Percentiles rank a stretch among this genome's conserved stretches.
Conservation (phyloP, 2,113 vertebrate genomes). For the Grammomys surdaster region DNA sequence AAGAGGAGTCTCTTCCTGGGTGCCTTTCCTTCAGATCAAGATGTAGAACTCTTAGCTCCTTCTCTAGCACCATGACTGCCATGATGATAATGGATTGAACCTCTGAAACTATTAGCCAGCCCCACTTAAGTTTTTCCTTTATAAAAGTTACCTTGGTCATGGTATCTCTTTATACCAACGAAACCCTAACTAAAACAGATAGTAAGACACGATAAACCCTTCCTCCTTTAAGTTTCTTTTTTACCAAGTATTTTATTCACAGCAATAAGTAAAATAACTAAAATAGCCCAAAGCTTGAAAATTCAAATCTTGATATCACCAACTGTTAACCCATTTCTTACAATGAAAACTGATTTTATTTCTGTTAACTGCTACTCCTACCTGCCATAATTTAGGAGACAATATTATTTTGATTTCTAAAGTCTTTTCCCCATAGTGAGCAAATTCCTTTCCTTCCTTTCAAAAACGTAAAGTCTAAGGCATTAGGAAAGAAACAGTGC, state of each 20-base stretch:
- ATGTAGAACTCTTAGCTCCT: too few relatives aligned
- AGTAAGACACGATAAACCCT: background rate
- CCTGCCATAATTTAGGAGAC: conserved; percentile 66
- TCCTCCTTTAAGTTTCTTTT: background rate
- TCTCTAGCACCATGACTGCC: too few relatives aligned
- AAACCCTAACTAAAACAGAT: too few relatives aligned
- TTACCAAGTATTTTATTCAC: background rate
- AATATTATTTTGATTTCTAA: conserved; percentile 66
- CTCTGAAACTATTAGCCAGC: too few relatives aligned
- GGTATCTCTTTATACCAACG: too few relatives aligned
- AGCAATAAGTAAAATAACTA: background rate
- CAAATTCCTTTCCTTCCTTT: conserved; percentile 12
- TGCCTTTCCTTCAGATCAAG: too few relatives aligned
- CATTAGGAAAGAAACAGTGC: conserved; percentile 33
- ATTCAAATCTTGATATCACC: conserved; percentile 67
- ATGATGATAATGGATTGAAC: too few relatives aligned
- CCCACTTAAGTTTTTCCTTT: too few relatives aligned
- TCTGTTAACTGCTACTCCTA: conserved; percentile 4
- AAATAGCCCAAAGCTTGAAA: conserved; percentile 63
- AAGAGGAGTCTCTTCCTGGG: too few relatives aligned
- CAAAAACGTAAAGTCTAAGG: conserved; percentile 27
- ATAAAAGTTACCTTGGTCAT: too few relatives aligned
- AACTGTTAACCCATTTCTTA: conserved; percentile 70
- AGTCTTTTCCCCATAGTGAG: conserved; percentile 64
- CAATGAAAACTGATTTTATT: conserved; percentile 63